phyloP scores from a whole-genome alignment of 2,888 invertebrate genomes.

The Mythimna albipuncta region DNA sequence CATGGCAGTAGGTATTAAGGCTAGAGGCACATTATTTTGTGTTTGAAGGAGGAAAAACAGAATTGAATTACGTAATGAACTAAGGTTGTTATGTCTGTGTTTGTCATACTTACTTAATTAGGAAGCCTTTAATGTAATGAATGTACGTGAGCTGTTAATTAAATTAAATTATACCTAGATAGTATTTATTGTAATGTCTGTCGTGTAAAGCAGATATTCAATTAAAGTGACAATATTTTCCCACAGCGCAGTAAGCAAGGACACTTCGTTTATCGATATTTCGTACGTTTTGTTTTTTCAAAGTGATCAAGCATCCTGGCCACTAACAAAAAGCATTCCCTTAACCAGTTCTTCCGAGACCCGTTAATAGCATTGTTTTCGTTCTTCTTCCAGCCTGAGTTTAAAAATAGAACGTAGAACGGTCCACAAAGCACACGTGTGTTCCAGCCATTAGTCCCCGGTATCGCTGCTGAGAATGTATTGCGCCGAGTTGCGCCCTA shows the following conservation, averaged over 20 bases:
- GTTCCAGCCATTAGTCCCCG: constrained; percentile 71
- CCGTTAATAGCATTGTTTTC: constrained; percentile 45
- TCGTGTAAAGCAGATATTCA: neutral
- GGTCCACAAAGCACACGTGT: constrained; percentile 66
- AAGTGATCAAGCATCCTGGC: constrained; percentile 12
- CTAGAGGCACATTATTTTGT: neutral
- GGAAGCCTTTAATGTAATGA: constrained; percentile 1
- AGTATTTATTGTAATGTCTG: neutral
- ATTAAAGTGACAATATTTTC: constrained; percentile 23
- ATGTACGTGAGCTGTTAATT: neutral
- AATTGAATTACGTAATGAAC: neutral
- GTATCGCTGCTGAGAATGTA: constrained; percentile 77
- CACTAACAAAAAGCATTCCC: constrained; percentile 27
- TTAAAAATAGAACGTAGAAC: constrained; percentile 59
- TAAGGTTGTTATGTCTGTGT: constrained; percentile 3
- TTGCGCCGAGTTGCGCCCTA: constrained; percentile 75
- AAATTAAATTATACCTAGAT: neutral
- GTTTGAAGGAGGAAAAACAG: constrained; percentile 2
- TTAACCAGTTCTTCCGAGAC: constrained; percentile 41
- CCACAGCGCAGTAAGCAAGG: neutral
- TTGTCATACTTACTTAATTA: constrained; percentile 5
- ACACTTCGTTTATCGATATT: constrained; percentile 4
- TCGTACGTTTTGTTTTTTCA: constrained; percentile 3
- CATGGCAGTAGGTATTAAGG: constrained; percentile 1
- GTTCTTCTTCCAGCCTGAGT: constrained; percentile 48